A percentile compares a stretch with the other conserved stretches of the same genome.
Evolutionary conservation across 2,797 vertebrate species (phyloP).

Genomic region (Leptodactylus fallax): DNA sequence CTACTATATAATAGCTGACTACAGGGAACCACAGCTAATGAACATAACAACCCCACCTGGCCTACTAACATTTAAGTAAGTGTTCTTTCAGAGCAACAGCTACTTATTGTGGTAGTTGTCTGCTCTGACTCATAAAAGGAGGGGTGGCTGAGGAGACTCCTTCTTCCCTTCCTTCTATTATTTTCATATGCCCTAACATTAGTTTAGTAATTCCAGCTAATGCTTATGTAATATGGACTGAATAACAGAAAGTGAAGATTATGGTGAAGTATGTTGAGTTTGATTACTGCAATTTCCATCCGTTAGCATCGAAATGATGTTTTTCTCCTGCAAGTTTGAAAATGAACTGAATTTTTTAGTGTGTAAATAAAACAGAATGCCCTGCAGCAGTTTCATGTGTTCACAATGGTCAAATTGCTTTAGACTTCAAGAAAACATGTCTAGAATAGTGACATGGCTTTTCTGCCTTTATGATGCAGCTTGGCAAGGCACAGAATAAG

Average conservation of each 20-base stretch:
- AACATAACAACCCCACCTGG: too few species aligned
- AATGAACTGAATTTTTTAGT: constrained; percentile 29
- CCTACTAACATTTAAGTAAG: too few species aligned
- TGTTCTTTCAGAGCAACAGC: too few species aligned
- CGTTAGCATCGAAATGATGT: background rate
- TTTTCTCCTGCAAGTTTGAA: constrained; percentile 8
- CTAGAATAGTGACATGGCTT: constrained; percentile 44
- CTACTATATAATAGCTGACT: too few species aligned
- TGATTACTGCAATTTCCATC: background rate
- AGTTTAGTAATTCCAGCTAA: background rate
- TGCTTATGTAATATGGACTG: background rate
- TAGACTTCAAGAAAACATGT: constrained; percentile 42
- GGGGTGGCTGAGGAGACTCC: background rate
- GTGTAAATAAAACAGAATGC: constrained; percentile 38
- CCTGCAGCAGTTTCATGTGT: constrained; percentile 43
- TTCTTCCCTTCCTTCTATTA: background rate
- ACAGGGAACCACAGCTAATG: too few species aligned
- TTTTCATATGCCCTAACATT: background rate
- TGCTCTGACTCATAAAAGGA: too few species aligned
- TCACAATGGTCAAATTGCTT: constrained; percentile 53
- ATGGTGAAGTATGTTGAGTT: background rate
- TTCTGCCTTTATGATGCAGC: constrained; percentile 43
- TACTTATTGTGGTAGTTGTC: too few species aligned
- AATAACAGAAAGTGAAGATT: background rate
- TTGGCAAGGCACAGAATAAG: constrained; percentile 29